Percentiles rank a stretch among this genome's conserved stretches.
Conservation (phyloP, 1,140 invertebrate genomes). For the Scaptodrosophila lebanonensis region DNA sequence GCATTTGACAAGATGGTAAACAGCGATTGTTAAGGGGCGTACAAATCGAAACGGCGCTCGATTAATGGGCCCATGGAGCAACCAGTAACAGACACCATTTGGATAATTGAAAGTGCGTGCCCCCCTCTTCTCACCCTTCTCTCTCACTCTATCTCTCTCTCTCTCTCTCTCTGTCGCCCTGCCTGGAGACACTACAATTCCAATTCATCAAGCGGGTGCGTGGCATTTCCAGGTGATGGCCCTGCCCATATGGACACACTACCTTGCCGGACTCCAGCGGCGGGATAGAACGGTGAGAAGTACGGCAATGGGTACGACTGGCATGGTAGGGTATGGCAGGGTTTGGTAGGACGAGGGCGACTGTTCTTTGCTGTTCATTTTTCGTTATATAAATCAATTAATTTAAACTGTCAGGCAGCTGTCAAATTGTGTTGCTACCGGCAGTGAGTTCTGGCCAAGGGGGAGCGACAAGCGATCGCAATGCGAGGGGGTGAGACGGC, state of each 20-base stretch:
- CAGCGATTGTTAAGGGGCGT: constrained; percentile 22
- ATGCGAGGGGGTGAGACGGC: constrained; percentile 27
- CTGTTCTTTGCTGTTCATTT: constrained; percentile 16
- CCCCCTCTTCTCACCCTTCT: constrained; percentile 22
- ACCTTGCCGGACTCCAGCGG: too few relatives aligned
- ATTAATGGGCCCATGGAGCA: constrained; percentile 8
- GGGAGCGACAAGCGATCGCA: background rate
- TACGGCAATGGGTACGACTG: too few relatives aligned
- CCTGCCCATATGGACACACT: too few relatives aligned
- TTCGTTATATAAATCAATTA: constrained; percentile 68
- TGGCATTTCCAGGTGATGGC: too few relatives aligned
- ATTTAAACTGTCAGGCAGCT: constrained; percentile 72
- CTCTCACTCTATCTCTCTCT: constrained; percentile 3
- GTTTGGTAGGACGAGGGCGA: too few relatives aligned
- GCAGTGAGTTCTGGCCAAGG: constrained; percentile 25
- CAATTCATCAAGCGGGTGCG: too few relatives aligned
- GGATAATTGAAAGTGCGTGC: constrained; percentile 27
- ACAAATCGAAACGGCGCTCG: constrained; percentile 9
- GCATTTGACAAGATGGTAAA: constrained; percentile 44
- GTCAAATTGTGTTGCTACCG: constrained; percentile 72
- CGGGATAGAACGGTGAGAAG: too few relatives aligned
- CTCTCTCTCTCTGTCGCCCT: too few relatives aligned
- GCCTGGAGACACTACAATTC: too few relatives aligned
- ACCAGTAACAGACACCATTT: constrained; percentile 6
- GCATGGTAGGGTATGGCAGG: too few relatives aligned